Base-by-base conservation (phyloP, 2,113 vertebrate genomes). In the Eulacestoma nigropectus region DNA sequence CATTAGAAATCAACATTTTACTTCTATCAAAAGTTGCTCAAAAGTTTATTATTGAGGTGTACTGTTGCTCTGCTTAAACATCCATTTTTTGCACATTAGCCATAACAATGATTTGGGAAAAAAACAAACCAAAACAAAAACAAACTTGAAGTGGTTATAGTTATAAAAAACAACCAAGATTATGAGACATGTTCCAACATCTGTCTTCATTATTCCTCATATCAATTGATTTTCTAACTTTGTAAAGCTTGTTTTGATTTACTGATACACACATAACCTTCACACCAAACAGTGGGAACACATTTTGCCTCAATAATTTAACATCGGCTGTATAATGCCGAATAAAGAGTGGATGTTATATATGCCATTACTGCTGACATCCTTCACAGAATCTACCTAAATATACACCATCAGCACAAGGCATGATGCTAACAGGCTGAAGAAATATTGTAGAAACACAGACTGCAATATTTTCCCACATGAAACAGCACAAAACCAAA, bases 181-280 rank as follows among this genome's bases (percentile, higher is more conserved):
- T 46, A 32, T 53, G 13, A 78, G n/a, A 94, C 77, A 97, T 22
- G 68, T 84, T 95, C 94, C 27, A 76, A 72, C 18, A 93, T 65
- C 57, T 74, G n/a, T 29, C 35, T 90, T 84, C 84, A n/a, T 67
- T 82, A 68, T 64, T 73, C 65, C 42, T 94, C 59, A 75, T 15
- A 85, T 42, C 18, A 86, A 96, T 89, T 93, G 95, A 97, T 97
- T 96, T 96, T 64, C 62, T 85, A 84, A 94, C 64, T 90, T 94
- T 90, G 94, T 57, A 91, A 74, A 68, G n/a, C n/a, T n/a, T n/a
- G n/a, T n/a, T 67, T 96, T 96, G 87, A 97, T 97, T 97, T 95
- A 95, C 29, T 57, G 88, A 93, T 79, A 82, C 63, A 94, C 82
- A 53, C 55, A 88, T 39, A 96, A 96, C 67, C 78, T 95, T 91